Conservation (phyloP, 1,140 invertebrate species). For the Heterodera carotae region DNA sequence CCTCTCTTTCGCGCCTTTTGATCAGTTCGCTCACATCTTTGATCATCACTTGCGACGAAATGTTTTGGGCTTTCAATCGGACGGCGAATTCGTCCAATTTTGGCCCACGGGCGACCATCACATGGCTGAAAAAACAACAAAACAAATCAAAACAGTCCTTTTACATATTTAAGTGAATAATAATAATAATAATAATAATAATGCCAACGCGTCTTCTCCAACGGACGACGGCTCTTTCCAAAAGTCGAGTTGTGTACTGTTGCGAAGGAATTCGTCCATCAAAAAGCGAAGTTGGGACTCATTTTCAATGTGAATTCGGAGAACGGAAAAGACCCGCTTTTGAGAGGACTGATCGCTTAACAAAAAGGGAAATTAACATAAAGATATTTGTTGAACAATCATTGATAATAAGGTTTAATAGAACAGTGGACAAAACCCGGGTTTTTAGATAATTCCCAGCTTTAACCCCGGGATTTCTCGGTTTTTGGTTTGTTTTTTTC, state of each 20-base stretch:
- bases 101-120: constrained; percentile 44
- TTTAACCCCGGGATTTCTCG: no score
- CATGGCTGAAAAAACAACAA: constrained; percentile 18
- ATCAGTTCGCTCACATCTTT: constrained; percentile 61
- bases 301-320: constrained; percentile 45
- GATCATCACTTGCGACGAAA: constrained; percentile 59
- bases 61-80: constrained; percentile 44
- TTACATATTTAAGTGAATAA: no score
- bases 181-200: no score
- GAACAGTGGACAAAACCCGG: no score
- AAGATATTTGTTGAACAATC: no score
- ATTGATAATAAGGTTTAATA: no score
- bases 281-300: constrained; percentile 41
- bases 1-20: constrained; percentile 41
- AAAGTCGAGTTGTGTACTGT: constrained; percentile 43
- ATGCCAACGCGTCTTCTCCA: constrained; percentile 42
- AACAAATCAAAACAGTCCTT: not conserved
- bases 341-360: not conserved
- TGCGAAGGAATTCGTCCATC: constrained; percentile 40
- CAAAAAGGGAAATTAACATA: not conserved
- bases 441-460: no score
- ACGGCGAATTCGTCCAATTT: constrained; percentile 30
- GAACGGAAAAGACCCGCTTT: constrained; percentile 33
- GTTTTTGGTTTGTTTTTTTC: no score
- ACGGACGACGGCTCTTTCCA: constrained; percentile 55